Evolutionary conservation across 1,140 invertebrate genomes (phyloP), one percentile per base, ranked within the genome.

Genomic region (Drosophila punjabiensis): DNA sequence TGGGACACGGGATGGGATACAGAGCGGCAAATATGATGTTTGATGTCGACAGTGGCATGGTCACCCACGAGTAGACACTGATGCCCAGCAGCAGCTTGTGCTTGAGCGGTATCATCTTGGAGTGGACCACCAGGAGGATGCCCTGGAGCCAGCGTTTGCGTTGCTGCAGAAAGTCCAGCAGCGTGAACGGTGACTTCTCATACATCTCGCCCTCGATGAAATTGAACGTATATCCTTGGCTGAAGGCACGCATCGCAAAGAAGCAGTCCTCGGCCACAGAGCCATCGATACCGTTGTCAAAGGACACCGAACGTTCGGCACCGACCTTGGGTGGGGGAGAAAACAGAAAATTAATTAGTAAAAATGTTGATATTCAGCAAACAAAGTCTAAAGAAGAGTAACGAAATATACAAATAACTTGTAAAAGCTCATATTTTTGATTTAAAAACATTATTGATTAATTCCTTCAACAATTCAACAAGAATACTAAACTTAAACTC

Each of bases 251-350:
- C 97, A 99, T 98, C 0, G 97, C 98, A 94, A 99, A 99, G 92
- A 96, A 99, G 92, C 98, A 99, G 93, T 99, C 98, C 93, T 99
- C 98, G 30, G 98, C 98, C n/a, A 99, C 97, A 1, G 98, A 99
- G 33, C 98, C 98, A 93, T 99, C 98, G 52, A 97, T 94, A 9
- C 98, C 98, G 93, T 99, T 98, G 93, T 99, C 98, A 94, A 98
- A 99, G 0, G 98, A 98, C 2, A 99, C 98, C 70, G 96, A 95
- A 83, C 96, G 96, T 93, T 99, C 98, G 3, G 98, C 98, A 87
- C 95, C 95, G 59, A 97, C 96, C 97, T 98, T n/a, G n/a, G 94
- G 11, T 2, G 5, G 11, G 5, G 1, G 11, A 13, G 11, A 4
- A 11, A 13, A 11, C 1, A 2, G 2, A 4, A 24, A n/a, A n/a